Evolutionary conservation across 2,113 vertebrate species (phyloP).

Genomic region (Entomyzon cyanotis): DNA sequence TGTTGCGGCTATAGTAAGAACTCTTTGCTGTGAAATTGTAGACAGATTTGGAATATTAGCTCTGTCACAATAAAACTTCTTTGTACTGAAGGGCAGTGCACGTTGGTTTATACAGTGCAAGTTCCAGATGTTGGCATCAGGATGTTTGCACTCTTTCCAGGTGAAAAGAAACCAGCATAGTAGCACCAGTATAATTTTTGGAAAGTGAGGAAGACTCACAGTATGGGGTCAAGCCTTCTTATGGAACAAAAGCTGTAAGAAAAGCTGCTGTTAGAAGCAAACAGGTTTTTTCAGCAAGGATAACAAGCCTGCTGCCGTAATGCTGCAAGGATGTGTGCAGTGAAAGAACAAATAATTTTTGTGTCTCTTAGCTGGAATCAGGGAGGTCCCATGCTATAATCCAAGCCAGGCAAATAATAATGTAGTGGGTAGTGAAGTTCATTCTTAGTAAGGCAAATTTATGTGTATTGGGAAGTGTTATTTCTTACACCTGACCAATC

Average conservation of each 20-base stretch:
- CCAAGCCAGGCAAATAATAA: neutral
- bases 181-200: neutral
- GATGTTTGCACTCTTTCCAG: neutral
- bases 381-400: neutral
- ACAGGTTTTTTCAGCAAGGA: neutral
- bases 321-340: neutral
- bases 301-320: neutral
- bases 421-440: neutral
- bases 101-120: fast-evolving
- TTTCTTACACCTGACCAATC: neutral
- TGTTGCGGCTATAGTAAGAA: neutral
- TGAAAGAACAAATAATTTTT: neutral
- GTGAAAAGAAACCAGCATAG: neutral
- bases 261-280: neutral
- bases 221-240: neutral
- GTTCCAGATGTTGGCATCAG: neutral
- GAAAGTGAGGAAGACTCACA: neutral
- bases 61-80: neutral
- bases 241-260: neutral
- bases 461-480: neutral
- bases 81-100: neutral
- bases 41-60: neutral
- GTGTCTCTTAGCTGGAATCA: neutral
- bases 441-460: neutral
- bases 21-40: neutral